Conservation (phyloP, 2,797 vertebrate genomes). For the Psittacula echo region DNA sequence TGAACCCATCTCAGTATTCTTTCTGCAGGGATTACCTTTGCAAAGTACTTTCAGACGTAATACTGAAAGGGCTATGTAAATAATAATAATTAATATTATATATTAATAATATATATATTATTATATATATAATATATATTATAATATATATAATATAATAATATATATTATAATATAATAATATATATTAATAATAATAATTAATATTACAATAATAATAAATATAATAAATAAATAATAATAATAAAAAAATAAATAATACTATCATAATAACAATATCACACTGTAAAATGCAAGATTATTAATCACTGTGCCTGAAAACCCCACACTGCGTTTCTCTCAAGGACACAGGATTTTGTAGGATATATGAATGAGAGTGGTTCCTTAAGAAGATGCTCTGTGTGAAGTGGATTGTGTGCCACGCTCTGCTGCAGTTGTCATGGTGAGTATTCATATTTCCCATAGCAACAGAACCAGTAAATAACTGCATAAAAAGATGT, state of each 20-base stretch:
- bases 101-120: too few relatives aligned
- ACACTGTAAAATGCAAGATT: neutral
- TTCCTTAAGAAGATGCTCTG: conserved; percentile 8
- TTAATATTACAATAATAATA: too few relatives aligned
- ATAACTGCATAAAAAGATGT: conserved; percentile 32
- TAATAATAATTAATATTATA: too few relatives aligned
- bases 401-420: conserved; percentile 1
- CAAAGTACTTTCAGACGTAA: neutral
- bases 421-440: conserved; percentile 57
- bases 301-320: neutral
- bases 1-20: neutral
- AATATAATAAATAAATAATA: too few relatives aligned
- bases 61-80: neutral
- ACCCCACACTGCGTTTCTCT: neutral
- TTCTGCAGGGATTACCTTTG: neutral
- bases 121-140: too few relatives aligned
- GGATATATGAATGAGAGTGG: neutral
- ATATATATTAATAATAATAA: too few relatives aligned
- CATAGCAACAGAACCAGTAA: conserved; percentile 65
- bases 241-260: neutral
- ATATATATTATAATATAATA: too few relatives aligned
- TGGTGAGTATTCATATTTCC: conserved; percentile 60
- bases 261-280: neutral
- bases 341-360: neutral
- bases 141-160: too few relatives aligned